These are phyloP conservation scores for Taenaris catops DNA, from an alignment of 2,888 invertebrate species.

Conservation along the genomic window DNA sequence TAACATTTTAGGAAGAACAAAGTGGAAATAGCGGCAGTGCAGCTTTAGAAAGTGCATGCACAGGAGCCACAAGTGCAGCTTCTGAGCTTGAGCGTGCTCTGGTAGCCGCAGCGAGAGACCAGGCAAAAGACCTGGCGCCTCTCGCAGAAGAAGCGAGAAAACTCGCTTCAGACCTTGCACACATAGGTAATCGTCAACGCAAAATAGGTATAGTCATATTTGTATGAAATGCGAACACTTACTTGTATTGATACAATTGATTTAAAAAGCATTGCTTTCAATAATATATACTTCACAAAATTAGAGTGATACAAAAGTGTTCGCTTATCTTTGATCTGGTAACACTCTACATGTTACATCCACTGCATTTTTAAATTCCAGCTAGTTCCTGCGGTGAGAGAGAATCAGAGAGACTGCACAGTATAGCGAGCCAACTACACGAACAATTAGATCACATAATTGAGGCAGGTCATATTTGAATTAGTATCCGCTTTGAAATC, in stretches of 20 bases:
- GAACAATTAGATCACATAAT: conserved; percentile 99
- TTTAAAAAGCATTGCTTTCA: no score
- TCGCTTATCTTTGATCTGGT: conserved; percentile 24
- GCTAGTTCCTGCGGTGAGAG: conserved; percentile 82
- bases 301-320: conserved; percentile 29
- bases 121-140: conserved; percentile 64
- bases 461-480: conserved; percentile 83
- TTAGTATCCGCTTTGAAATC: background rate
- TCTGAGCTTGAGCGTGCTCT: conserved; percentile 90
- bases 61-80: conserved; percentile 88
- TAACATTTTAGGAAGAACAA: conserved; percentile 54
- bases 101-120: conserved; percentile 81
- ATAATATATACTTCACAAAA: no score
- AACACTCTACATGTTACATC: conserved; percentile 16
- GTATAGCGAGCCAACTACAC: conserved; percentile 95
- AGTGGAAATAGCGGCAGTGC: conserved; percentile 58
- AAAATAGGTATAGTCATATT: conserved; percentile 52
- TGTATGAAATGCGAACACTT: conserved; percentile 36
- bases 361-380: conserved; percentile 33
- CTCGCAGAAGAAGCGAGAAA: conserved; percentile 67
- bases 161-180: conserved; percentile 68
- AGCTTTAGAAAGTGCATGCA: conserved; percentile 78
- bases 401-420: conserved; percentile 93
- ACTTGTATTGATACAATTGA: conserved; percentile 26
- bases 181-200: conserved; percentile 69